phyloP scores from a whole-genome alignment of 1,140 invertebrate species.

The Brachionus sp. region DNA sequence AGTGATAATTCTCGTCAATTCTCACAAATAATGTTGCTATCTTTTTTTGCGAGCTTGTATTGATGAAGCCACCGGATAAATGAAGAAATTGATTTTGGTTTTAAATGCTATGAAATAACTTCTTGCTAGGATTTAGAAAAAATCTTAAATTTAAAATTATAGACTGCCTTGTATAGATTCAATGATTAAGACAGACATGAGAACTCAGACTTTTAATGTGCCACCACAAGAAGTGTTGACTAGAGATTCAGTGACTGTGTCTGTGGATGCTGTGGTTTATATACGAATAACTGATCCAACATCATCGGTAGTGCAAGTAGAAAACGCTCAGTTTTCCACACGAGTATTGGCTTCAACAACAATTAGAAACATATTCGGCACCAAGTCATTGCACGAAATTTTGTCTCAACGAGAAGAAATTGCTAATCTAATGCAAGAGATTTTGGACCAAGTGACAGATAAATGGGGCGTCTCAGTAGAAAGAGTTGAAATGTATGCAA shows the following conservation, averaged over 20 bases:
- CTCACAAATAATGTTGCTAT: no score
- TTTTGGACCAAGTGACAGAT: conserved; percentile 27
- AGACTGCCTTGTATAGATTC: conserved; percentile 47
- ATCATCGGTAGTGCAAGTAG: conserved; percentile 43
- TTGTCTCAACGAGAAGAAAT: conserved; percentile 45
- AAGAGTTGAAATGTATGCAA: conserved; percentile 44
- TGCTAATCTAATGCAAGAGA: conserved; percentile 44
- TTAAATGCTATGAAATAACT: neutral
- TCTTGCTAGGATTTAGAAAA: neutral
- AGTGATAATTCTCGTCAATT: no score
- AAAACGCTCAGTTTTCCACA: conserved; percentile 47
- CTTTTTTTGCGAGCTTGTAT: no score
- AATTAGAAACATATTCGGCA: conserved; percentile 47
- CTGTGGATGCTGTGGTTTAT: conserved; percentile 47
- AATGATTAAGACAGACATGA: conserved; percentile 45
- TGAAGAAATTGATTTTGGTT: no score
- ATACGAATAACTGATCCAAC: conserved; percentile 44
- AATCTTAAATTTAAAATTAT: neutral
- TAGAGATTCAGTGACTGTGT: conserved; percentile 47
- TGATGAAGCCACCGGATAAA: no score
- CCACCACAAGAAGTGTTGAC: conserved; percentile 48
- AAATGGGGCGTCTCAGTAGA: conserved; percentile 46
- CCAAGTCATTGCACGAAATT: conserved; percentile 45
- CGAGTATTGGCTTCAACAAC: conserved; percentile 46
- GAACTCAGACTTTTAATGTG: conserved; percentile 47